A percentile compares a stretch with the other conserved stretches of the same genome.
Evolutionary conservation across 2,888 invertebrate species (phyloP).

Genomic region (Crematogaster levior): DNA sequence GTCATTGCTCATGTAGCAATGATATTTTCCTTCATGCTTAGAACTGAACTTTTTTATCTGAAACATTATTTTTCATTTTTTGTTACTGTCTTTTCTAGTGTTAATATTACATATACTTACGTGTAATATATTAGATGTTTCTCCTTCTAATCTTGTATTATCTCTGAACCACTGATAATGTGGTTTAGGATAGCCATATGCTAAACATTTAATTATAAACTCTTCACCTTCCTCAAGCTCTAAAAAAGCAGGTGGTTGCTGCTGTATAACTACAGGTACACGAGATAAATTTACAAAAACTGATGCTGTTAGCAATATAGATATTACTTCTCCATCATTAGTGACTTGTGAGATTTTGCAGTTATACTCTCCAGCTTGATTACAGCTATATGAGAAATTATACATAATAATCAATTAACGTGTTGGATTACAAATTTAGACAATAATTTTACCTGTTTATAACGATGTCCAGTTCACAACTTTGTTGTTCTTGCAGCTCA

Average conservation of each 20-base stretch:
- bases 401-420: not conserved
- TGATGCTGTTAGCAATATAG: conserved; percentile 65
- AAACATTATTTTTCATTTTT: conserved; percentile 32
- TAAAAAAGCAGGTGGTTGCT: conserved; percentile 74
- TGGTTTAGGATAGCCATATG: conserved; percentile 74
- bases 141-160: conserved; percentile 71
- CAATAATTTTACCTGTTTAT: conserved; percentile 70
- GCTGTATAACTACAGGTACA: conserved; percentile 71
- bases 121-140: conserved; percentile 71
- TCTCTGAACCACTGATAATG: conserved; percentile 80
- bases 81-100: not conserved
- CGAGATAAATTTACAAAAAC: conserved; percentile 73
- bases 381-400: conserved; percentile 64
- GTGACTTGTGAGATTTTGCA: conserved; percentile 76
- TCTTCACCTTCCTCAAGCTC: conserved; percentile 73
- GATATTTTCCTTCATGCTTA: conserved; percentile 81
- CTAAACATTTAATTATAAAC: conserved; percentile 75
- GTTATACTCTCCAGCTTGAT: conserved; percentile 77
- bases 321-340: conserved; percentile 65
- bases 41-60: conserved; percentile 71
- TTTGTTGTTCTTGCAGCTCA: conserved; percentile 66
- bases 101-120: conserved; percentile 64
- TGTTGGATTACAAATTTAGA: not conserved
- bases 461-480: conserved; percentile 70
- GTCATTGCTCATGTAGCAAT: conserved; percentile 77